Evolutionary conservation across 1,140 invertebrate genomes (phyloP).

Genomic region (Danaus plexippus): DNA sequence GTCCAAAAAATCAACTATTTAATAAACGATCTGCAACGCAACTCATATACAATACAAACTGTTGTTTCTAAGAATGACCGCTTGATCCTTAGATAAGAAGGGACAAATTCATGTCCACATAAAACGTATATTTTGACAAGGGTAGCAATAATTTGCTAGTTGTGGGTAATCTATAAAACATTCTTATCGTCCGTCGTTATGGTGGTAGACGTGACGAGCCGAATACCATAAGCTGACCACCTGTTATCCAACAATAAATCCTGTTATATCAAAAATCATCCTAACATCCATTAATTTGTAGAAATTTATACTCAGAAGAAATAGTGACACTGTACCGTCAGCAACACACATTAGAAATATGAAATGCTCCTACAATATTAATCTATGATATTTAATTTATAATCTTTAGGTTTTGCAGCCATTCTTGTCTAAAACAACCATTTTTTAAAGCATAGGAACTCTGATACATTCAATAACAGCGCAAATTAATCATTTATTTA

Average conservation of each 20-base stretch:
- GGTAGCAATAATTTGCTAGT: constrained; percentile 35
- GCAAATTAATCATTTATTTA: no score
- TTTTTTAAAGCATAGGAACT: no score
- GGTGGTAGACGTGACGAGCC: constrained; percentile 34
- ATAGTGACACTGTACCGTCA: constrained; percentile 26
- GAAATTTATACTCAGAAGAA: constrained; percentile 54
- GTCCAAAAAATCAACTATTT: constrained; percentile 12
- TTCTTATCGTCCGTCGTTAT: constrained; percentile 23
- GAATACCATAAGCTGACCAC: constrained; percentile 46
- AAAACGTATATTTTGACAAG: constrained; percentile 26
- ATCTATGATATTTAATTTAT: not conserved
- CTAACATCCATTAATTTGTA: constrained; percentile 55
- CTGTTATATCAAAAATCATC: constrained; percentile 60
- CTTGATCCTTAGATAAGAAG: constrained; percentile 31
- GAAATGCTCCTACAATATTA: no score
- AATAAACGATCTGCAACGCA: constrained; percentile 21
- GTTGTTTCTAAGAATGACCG: constrained; percentile 42
- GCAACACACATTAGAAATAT: constrained; percentile 21
- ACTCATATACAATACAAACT: constrained; percentile 13
- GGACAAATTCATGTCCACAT: constrained; percentile 24
- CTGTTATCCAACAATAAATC: constrained; percentile 55
- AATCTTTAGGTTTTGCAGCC: not conserved
- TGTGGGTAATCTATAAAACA: constrained; percentile 29
- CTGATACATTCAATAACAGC: no score
- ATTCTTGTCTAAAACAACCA: no score